A percentile compares a stretch with the other conserved stretches of the same genome.
Evolutionary conservation across 2,888 invertebrate genomes (phyloP).

Genomic region (Nebria brevicollis): DNA sequence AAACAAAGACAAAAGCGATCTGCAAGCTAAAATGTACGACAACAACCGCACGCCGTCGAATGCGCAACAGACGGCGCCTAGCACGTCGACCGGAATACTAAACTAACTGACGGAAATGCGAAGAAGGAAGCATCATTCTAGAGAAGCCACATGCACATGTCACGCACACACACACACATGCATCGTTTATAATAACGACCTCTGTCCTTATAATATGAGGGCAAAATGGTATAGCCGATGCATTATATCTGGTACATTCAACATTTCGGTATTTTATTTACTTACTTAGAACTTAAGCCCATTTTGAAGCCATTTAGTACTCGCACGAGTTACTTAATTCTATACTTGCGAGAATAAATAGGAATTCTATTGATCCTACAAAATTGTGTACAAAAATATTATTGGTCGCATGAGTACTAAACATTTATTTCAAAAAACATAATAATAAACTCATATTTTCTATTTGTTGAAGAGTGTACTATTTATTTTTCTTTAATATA

Average conservation of each 20-base stretch:
- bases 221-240: not conserved
- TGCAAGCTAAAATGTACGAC: constrained; percentile 11
- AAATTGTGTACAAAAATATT: no score
- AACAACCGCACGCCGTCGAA: constrained; percentile 49
- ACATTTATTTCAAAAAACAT: no score
- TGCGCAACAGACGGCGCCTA: constrained; percentile 59
- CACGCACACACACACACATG: constrained; percentile 5
- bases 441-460: no score
- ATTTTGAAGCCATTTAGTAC: no score
- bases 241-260: not conserved
- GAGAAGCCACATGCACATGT: constrained; percentile 51
- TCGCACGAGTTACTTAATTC: no score
- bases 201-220: not conserved
- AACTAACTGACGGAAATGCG: constrained; percentile 53
- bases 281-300: no score
- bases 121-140: constrained; percentile 53
- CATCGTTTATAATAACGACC: constrained; percentile 10
- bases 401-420: no score
- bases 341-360: no score
- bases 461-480: no score
- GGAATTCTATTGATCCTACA: no score
- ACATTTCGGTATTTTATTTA: no score
- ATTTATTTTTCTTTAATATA: no score
- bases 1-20: not conserved
- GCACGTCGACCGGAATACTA: constrained; percentile 55